Evolutionary conservation across 2,113 vertebrate species (phyloP), one percentile per base, ranked within the genome.

Genomic region (Megatriorchis doriae): DNA sequence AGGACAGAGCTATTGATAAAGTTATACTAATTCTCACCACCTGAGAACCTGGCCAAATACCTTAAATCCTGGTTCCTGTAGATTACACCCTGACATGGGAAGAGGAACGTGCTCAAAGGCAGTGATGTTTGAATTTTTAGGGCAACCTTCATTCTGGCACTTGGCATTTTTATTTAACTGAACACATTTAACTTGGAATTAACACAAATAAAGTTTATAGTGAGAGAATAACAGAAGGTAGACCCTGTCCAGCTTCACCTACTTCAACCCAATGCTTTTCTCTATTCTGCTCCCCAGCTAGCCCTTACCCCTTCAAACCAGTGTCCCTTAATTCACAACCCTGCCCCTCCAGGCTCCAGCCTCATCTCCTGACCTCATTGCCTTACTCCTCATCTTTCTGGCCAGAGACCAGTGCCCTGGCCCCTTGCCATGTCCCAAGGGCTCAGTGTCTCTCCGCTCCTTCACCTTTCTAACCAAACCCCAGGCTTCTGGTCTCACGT

Each of bases 111-210:
- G 75, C 88, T 65, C 86, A 73, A 93, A 97, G 91, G 74, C 65
- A 82, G 61, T 3, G 65, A 80, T 55, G 40, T 53, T 77, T 82
- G 38, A 88, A 23, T 91, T 92, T 79, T 88, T 81, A 74, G 53
- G 84, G 75, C 40, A 97, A 94, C 81, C 15, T 94, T 97, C 73
- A 89, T 75, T 93, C 90, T 74, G 75, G 38, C 85, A 84, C 91
- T 96, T 81, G 38, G 43, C 74, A 68, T 95, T 97, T 96, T 88
- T 86, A 85, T 88, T 94, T 56, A 40, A 48, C 23, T 42, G 32
- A 73, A 55, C 56, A 77, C 66, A 53, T 65, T 90, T 88, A 95
- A 88, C 78, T 74, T 86, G 90, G 83, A 94, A 81, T 40, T 82
- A 83, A 19, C 88, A 95, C 45, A 82, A 88, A 47, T 32, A 32